Evolutionary conservation across 2,888 invertebrate genomes (phyloP), one percentile per base, ranked within the genome.

Genomic region (Leptopilina myrica): DNA sequence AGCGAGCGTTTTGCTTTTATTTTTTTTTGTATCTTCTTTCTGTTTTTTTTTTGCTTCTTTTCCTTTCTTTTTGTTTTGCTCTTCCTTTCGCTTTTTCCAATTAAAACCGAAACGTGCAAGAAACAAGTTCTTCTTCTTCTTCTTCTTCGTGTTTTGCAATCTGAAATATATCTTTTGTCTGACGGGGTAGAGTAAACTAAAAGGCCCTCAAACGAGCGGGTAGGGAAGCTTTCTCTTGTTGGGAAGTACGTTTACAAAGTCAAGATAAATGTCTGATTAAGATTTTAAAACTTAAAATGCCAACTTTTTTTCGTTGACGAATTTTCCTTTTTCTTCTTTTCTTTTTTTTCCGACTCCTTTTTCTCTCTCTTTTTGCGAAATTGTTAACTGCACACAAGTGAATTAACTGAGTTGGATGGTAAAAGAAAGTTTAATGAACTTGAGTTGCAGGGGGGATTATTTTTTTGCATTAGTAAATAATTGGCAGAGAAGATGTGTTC

Each of bases 301-400:
- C 20, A 46, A 5, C 7, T 7, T 43, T 12, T 12, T 66, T 49
- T 49, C 20, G 7, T 7, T 49, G 9, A 73, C 26, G 56, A 59
- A 73, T 73, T 73, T 73, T 73, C 53, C 33, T 73, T 73, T 73
- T 73, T 73, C 15, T 49, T 49, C 49, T 73, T 40, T 43, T 8
- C 43, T 43, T 43, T 43, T 43, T 43, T 43, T 43, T 8, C 7
- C 7, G 1, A 43, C 43, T 8, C 8, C 43, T 43, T 7, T 43
- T 33, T 7, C 43, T 43, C 43, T 8, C 8, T 43, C 43, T 43
- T 43, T 33, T 73, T 53, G n/a, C 14, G n/a, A 73, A 73, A 73
- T 73, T 73, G 15, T 73, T 33, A 7, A 62, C 62, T 40, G 26
- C 43, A 11, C 20, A 46, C 5, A n/a, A 53, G 56, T 56, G 69